These are phyloP conservation scores for Butorides virescens DNA, from an alignment of 2,113 vertebrate species.

Conservation along the genomic window DNA sequence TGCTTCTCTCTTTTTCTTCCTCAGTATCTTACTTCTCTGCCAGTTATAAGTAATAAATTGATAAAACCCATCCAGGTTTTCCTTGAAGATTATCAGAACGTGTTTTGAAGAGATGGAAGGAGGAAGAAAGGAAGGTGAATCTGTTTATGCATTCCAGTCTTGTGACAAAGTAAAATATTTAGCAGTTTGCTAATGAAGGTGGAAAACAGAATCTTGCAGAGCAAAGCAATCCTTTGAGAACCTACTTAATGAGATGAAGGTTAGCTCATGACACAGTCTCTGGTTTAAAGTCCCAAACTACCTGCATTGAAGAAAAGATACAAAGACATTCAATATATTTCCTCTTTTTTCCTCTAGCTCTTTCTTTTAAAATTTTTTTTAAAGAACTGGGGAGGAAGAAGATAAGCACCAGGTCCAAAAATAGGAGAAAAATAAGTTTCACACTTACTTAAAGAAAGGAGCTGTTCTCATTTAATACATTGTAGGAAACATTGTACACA, in stretches of 20 bases:
- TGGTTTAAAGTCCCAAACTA: not conserved
- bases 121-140: not conserved
- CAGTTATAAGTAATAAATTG: not conserved
- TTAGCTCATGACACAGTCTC: not conserved
- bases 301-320: not conserved
- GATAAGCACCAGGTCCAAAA: not conserved
- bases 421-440: not conserved
- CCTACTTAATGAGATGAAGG: constrained; percentile 8
- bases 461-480: not conserved
- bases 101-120: not conserved
- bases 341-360: not conserved
- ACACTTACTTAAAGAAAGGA: not conserved
- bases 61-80: not conserved
- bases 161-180: constrained; percentile 27
- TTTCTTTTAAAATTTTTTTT: not conserved
- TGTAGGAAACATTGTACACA: not conserved
- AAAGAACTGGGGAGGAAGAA: not conserved
- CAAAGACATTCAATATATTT: not conserved
- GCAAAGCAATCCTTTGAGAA: constrained; percentile 29
- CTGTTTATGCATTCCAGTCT: constrained; percentile 26
- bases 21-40: not conserved
- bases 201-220: not conserved
- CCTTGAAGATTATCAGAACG: not conserved
- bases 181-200: constrained; percentile 15
- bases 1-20: rapidly evolving